Base-by-base conservation (phyloP, 2,113 vertebrate genomes). In the Mugil cephalus region DNA sequence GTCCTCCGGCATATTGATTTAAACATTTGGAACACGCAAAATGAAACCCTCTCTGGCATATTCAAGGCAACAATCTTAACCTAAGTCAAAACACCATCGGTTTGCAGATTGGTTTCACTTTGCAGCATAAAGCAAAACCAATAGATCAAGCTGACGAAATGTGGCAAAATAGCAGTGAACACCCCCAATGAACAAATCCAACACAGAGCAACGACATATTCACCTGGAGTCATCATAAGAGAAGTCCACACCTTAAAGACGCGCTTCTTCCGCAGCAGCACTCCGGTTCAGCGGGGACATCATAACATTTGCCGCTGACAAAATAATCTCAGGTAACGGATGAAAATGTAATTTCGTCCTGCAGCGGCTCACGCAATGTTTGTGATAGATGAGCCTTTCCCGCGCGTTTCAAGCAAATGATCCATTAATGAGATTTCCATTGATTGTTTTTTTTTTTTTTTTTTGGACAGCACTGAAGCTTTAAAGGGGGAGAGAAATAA, bases 401-500 rank as follows among this genome's bases (percentile, higher is more conserved):
- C 24, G 12, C 78, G 79, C 67, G 56, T 51, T 52, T 64, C 51
- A n/a, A 58, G 42, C 56, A 45, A 81, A 84, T 76, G 2, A 69
- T 80, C 39, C 45, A 66, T 63, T 80, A 84, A 80, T 70, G 70
- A 83, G 61, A 54, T 51, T 70, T 14, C 3, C 34, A 51, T 15
- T 77, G 61, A 82, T 63, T 81, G 55, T 36, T 36, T 53, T 53
- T 50, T 15, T 77, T 58, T 80, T 63, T 81, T 51, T 36, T 36
- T 53, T 53, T 50, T 35, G 63, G 71, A 70, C 15, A 35, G 39
- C 9, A 54, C 8, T 4, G 43, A 15, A 11, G 19, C 30, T 80
- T 67, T 36, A 80, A 15, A 43, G 39, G 1, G 18, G 36, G 47
- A 45, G 8, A 62, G 46, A 53, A 64, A 71, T 14, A 17, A 70